Base-by-base conservation (phyloP, 2,888 invertebrate species). In the Vanessa cardui region DNA sequence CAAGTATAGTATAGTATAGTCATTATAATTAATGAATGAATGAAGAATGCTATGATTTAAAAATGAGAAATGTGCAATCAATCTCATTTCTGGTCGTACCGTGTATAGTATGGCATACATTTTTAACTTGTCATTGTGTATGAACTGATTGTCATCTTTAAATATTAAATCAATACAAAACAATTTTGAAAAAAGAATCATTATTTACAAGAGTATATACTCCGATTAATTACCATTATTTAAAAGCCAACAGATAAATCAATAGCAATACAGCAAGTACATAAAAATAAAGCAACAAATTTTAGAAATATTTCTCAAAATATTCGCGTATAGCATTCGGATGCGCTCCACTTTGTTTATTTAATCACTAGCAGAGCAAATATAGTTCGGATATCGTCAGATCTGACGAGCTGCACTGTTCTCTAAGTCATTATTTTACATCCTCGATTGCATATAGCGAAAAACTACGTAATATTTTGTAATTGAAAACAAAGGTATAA, bases 321-420 rank as follows among this genome's bases (percentile, higher is more conserved):
- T 72, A 72, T 72, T 68, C 45, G 49, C 50, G 59, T 70, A 64
- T 71, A 74, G 76, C 78, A 75, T 79, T 76, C 60, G 73, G 70
- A 67, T 77, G 75, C 78, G 76, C 75, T 78, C 73, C 67, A 75
- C 77, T 77, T 76, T 85, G 80, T 84, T 84, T 85, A 80, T 81
- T 81, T 79, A 80, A 83, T 81, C 83, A 82, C 78, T 78, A 70
- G 64, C 58, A 62, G 46, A 62, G 64, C 77, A 80, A 84, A 85
- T 18, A 85, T 78, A 70, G 71, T 70, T 72, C 73, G 72, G 64
- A 67, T 70, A 70, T 73, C 66, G 62, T 64, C 66, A 60, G 58
- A 64, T 68, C 63, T 65, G 49, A 68, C 68, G 58, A 69, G 62
- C 56, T 39, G 12, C 39, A 60, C 26, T 58, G 66, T 62, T 62